phyloP scores from a whole-genome alignment of 2,888 invertebrate species.

The Rotaria sp. region DNA sequence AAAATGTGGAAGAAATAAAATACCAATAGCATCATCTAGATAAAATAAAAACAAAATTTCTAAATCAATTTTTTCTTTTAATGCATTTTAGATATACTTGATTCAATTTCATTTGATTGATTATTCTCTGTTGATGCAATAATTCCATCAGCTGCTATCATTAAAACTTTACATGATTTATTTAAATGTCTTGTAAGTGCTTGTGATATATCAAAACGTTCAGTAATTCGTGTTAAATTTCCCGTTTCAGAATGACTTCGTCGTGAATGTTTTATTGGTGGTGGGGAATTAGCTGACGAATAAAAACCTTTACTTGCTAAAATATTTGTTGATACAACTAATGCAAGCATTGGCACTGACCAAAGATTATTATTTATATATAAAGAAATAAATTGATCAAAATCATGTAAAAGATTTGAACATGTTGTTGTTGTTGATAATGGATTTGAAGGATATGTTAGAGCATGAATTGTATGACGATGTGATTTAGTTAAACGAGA shows the following conservation, averaged over 20 bases:
- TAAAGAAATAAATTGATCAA: background rate
- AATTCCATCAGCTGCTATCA: conserved; percentile 44
- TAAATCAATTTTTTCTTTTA: background rate
- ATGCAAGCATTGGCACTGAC: background rate
- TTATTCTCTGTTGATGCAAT: conserved; percentile 40
- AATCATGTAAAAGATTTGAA: conserved; percentile 3
- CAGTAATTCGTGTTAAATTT: background rate
- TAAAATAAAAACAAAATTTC: background rate
- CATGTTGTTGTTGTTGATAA: conserved; percentile 18
- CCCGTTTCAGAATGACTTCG: background rate
- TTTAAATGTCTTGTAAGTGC: conserved; percentile 41
- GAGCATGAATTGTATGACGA: conserved; percentile 40
- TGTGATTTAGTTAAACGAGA: conserved; percentile 41
- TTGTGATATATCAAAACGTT: background rate
- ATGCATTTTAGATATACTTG: background rate
- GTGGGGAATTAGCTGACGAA: background rate
- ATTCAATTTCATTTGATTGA: conserved; percentile 1
- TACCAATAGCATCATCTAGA: conserved; percentile 41
- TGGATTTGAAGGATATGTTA: conserved; percentile 39
- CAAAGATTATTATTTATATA: background rate
- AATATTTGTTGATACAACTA: background rate
- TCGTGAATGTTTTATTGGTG: background rate
- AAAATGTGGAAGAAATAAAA: conserved; percentile 44
- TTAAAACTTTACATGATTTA: conserved; percentile 43
- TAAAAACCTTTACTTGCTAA: conserved; percentile 19